These are phyloP conservation scores for Tineola bisselliella DNA, from an alignment of 2,888 invertebrate genomes.

Conservation along the genomic window DNA sequence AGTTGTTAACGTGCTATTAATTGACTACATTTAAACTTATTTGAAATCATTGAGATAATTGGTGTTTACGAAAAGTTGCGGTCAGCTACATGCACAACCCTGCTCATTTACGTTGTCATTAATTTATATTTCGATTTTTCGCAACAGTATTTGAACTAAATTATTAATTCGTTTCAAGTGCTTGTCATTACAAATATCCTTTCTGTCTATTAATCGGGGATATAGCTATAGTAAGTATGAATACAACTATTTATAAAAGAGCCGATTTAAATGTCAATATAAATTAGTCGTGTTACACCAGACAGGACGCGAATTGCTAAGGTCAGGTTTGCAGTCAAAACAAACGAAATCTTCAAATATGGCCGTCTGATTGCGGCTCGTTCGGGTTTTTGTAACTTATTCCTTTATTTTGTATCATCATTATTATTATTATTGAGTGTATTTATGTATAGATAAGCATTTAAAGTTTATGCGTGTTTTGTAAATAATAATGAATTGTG, in stretches of 20 bases:
- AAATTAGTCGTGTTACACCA: constrained; percentile 40
- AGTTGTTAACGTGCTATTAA: not conserved
- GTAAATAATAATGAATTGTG: not conserved
- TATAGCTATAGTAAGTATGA: too few relatives aligned
- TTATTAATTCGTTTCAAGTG: too few relatives aligned
- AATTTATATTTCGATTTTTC: too few relatives aligned
- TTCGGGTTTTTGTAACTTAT: constrained; percentile 16
- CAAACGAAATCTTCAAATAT: constrained; percentile 61
- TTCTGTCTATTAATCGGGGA: too few relatives aligned
- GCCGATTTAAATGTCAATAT: not conserved
- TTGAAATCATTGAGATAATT: not conserved
- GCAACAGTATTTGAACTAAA: too few relatives aligned
- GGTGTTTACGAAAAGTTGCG: constrained; percentile 3
- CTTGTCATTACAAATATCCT: too few relatives aligned
- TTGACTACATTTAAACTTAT: not conserved
- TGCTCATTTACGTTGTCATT: constrained; percentile 24
- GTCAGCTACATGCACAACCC: constrained; percentile 31
- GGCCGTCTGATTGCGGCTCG: constrained; percentile 43
- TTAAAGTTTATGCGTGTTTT: not conserved
- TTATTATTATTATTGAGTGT: constrained; percentile 11
- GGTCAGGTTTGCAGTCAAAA: constrained; percentile 65
- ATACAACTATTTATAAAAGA: too few relatives aligned
- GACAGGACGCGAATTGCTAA: constrained; percentile 56
- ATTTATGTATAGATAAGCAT: constrained; percentile 19
- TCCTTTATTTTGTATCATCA: constrained; percentile 30